Evolutionary conservation across 2,888 invertebrate species (phyloP).

Genomic region (Aphidius colemani): DNA sequence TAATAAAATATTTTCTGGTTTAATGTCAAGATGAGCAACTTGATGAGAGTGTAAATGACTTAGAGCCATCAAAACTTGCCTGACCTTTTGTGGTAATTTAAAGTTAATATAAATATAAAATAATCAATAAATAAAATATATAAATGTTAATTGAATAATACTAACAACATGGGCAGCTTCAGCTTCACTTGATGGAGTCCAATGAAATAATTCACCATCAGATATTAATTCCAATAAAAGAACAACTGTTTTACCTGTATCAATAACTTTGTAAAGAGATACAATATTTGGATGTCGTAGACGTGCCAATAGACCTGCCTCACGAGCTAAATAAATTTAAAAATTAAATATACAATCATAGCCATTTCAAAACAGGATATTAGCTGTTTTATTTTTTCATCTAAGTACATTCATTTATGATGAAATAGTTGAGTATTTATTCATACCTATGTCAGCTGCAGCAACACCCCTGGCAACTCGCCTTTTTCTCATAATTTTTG

Average conservation of each 20-base stretch:
- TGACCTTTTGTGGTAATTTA: constrained; percentile 43
- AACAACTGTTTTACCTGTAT: constrained; percentile 66
- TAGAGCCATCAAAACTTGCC: constrained; percentile 68
- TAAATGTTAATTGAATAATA: constrained; percentile 18
- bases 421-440: no score
- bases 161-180: constrained; percentile 68
- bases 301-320: constrained; percentile 64
- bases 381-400: neutral
- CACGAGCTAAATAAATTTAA: constrained; percentile 55
- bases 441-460: constrained; percentile 64
- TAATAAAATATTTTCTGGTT: constrained; percentile 72
- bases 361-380: neutral
- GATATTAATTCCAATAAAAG: constrained; percentile 68
- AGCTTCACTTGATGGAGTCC: constrained; percentile 62
- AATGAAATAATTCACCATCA: constrained; percentile 71
- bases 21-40: constrained; percentile 71
- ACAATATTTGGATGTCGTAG: constrained; percentile 69
- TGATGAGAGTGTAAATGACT: constrained; percentile 67
- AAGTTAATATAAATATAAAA: constrained; percentile 11
- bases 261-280: constrained; percentile 67
- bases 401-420: constrained; percentile 2
- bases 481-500: constrained; percentile 68
- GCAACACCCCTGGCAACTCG: constrained; percentile 66
- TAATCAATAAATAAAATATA: constrained; percentile 14
- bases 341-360: constrained; percentile 3